phyloP scores from a whole-genome alignment of 35 echinoderm and acorn worm genomes.

The Heliocidaris erythrogramma region DNA sequence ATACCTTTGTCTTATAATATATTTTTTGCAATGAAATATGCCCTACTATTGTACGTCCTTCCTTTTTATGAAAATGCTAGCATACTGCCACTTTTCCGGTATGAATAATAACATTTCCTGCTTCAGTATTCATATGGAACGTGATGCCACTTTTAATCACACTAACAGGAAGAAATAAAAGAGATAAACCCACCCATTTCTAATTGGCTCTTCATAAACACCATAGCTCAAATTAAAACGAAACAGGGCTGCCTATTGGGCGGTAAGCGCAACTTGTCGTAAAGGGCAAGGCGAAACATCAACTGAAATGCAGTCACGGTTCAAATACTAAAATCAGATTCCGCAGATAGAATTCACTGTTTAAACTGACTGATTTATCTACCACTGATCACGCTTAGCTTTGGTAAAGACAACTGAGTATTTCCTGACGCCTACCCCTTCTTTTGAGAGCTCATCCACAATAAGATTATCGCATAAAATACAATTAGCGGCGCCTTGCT shows the following conservation, averaged over 20 bases:
- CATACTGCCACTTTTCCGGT: neutral
- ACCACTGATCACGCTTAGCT: neutral
- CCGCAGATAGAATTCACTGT: neutral
- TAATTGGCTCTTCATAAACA: neutral
- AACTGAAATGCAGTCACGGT: neutral
- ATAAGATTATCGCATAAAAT: neutral
- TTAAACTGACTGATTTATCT: neutral
- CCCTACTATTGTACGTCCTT: neutral
- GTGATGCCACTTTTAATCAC: neutral
- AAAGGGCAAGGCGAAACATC: neutral
- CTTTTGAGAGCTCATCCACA: too few species aligned
- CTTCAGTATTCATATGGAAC: neutral
- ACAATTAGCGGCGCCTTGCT: neutral
- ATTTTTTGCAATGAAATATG: neutral
- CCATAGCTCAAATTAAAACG: neutral
- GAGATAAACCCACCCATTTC: neutral
- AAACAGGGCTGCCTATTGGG: neutral
- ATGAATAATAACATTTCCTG: constrained; percentile 30
- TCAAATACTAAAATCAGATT: neutral
- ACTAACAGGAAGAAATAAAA: constrained; percentile 12
- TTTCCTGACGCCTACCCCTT: neutral
- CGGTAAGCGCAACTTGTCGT: neutral
- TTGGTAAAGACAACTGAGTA: neutral
- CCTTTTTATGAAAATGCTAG: neutral
- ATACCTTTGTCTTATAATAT: neutral